These are phyloP conservation scores for Synanceia verrucosa DNA, from an alignment of 2,797 vertebrate species.

Conservation along the genomic window DNA sequence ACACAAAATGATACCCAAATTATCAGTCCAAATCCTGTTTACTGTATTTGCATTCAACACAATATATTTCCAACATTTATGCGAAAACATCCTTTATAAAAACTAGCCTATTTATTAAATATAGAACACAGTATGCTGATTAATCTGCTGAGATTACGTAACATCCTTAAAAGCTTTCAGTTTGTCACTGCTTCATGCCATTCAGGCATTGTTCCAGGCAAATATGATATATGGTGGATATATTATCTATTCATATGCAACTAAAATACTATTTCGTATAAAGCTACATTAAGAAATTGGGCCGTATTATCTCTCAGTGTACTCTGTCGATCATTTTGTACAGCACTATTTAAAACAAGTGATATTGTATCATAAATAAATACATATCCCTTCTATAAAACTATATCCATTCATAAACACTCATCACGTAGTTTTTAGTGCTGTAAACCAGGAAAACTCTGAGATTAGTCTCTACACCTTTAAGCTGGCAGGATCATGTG, in stretches of 20 bases:
- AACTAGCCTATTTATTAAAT: slow-evolving; percentile 79
- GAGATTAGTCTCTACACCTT: slow-evolving; percentile 45
- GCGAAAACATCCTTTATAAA: slow-evolving; percentile 71
- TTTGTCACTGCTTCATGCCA: slow-evolving; percentile 47
- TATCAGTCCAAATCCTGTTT: slow-evolving; percentile 27
- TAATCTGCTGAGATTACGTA: slow-evolving; percentile 68
- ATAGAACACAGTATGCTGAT: slow-evolving; percentile 72
- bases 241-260: slow-evolving; percentile 53
- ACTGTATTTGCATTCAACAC: slow-evolving; percentile 56
- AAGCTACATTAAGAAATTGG: slow-evolving; percentile 58
- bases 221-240: slow-evolving; percentile 58
- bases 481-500: slow-evolving; percentile 47
- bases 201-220: slow-evolving; percentile 48
- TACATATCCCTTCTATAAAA: slow-evolving; percentile 44
- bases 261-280: slow-evolving; percentile 48
- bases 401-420: slow-evolving; percentile 56
- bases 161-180: slow-evolving; percentile 65
- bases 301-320: slow-evolving; percentile 17
- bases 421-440: slow-evolving; percentile 18
- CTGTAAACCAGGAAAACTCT: slow-evolving; percentile 20
- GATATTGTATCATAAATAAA: slow-evolving; percentile 41
- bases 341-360: slow-evolving; percentile 22
- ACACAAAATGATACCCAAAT: not conserved
- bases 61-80: slow-evolving; percentile 42
- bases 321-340: slow-evolving; percentile 9